Percentiles rank a stretch among this genome's conserved stretches.
These are phyloP conservation scores for Sphenopsis melanotis DNA, from an alignment of 2,797 vertebrate species.

Conservation along the genomic window DNA sequence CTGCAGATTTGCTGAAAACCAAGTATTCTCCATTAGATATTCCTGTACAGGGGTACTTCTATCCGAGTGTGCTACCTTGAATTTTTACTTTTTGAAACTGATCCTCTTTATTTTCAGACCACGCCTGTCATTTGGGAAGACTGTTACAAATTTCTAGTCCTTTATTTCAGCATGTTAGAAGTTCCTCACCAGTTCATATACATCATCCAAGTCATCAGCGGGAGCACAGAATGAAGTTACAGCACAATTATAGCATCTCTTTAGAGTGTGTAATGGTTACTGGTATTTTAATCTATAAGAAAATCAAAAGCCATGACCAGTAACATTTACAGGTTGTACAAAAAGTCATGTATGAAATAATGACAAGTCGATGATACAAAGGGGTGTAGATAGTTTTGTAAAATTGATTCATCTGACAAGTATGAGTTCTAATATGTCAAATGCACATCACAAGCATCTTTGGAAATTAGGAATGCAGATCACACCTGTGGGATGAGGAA, in stretches of 20 bases:
- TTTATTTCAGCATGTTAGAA: background rate
- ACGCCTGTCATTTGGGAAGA: background rate
- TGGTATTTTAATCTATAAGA: background rate
- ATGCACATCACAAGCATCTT: background rate
- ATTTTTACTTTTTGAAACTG: background rate
- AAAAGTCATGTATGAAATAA: background rate
- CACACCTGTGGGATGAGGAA: background rate
- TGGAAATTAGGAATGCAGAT: background rate
- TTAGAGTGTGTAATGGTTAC: background rate
- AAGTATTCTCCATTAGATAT: background rate
- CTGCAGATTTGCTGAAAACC: background rate
- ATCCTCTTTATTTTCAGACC: background rate
- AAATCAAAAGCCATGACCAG: background rate
- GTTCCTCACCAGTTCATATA: background rate
- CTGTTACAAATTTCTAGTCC: background rate
- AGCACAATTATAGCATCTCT: background rate
- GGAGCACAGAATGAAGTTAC: background rate
- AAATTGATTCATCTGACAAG: background rate
- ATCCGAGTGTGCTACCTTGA: background rate
- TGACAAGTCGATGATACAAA: background rate
- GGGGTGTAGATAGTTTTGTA: background rate
- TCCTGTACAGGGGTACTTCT: background rate
- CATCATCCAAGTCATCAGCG: background rate
- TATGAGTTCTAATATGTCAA: background rate
- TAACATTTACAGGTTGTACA: background rate